phyloP scores from a whole-genome alignment of 2,797 vertebrate genomes.

The Tapera naevia region DNA sequence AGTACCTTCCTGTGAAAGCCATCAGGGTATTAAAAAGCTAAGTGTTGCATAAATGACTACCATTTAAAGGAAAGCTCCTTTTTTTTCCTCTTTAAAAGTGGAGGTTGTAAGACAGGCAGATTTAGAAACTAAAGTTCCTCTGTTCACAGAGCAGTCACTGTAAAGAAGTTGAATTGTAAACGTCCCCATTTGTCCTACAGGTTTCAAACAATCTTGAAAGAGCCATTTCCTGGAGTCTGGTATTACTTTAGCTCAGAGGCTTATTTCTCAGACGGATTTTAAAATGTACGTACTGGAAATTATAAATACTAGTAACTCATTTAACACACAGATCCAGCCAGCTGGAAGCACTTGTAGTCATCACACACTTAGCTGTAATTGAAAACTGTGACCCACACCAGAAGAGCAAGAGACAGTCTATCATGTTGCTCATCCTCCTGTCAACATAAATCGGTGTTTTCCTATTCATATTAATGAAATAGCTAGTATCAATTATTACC shows the following conservation, averaged over 20 bases:
- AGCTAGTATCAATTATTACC: neutral
- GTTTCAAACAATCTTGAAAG: constrained; percentile 38
- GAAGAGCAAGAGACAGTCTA: neutral
- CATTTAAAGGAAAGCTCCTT: constrained; percentile 54
- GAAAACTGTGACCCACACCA: neutral
- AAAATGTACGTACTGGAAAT: neutral
- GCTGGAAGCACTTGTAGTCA: neutral
- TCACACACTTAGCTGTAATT: neutral
- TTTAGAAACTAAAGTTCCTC: constrained; percentile 51
- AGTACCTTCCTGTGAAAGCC: constrained; percentile 63
- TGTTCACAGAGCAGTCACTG: constrained; percentile 29
- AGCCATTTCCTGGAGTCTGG: neutral
- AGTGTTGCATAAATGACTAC: constrained; percentile 69
- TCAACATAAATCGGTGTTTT: neutral
- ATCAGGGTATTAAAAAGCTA: constrained; percentile 69
- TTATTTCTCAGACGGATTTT: constrained; percentile 26
- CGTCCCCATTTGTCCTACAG: constrained; percentile 17
- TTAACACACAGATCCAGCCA: neutral
- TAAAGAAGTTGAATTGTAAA: constrained; percentile 40
- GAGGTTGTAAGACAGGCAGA: constrained; percentile 50
- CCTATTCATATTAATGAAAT: neutral
- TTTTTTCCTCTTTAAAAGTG: constrained; percentile 36
- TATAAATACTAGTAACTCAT: constrained; percentile 3
- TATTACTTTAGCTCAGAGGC: neutral
- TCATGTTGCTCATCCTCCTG: neutral